phyloP scores from a whole-genome alignment of 2,888 invertebrate species.

The Helobdella robusta region DNA sequence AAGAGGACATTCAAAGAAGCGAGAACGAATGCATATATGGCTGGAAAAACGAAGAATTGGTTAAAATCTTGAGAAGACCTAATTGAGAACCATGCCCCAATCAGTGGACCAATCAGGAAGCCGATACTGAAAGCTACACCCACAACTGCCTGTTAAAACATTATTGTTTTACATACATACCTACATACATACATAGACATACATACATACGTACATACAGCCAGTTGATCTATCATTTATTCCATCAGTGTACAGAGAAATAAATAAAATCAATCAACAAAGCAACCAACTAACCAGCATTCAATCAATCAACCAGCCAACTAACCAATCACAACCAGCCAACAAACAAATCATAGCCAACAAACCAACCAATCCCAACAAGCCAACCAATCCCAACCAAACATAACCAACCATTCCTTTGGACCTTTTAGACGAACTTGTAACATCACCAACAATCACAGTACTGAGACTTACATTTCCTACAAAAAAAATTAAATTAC shows the following conservation, averaged over 20 bases:
- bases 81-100: conserved; percentile 62
- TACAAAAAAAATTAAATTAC: too few species aligned
- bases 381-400: background rate
- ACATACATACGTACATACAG: too few species aligned
- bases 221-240: background rate
- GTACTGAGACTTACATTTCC: conserved; percentile 88
- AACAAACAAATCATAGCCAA: background rate
- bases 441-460: conserved; percentile 87
- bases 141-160: conserved; percentile 70
- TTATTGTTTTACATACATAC: too few species aligned
- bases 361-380: background rate
- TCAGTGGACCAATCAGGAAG: conserved; percentile 89
- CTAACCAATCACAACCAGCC: conserved; percentile 8
- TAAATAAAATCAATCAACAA: too few species aligned
- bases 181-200: too few species aligned
- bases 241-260: background rate
- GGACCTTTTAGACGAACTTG: conserved; percentile 70
- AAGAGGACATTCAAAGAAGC: conserved; percentile 69
- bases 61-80: conserved; percentile 51
- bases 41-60: conserved; percentile 72
- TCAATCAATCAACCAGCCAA: background rate
- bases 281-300: too few species aligned
- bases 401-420: conserved; percentile 71
- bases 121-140: conserved; percentile 94
- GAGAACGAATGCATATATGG: conserved; percentile 56